Base-by-base conservation (phyloP, 2,113 vertebrate genomes). In the Myxocyprinus asiaticus region DNA sequence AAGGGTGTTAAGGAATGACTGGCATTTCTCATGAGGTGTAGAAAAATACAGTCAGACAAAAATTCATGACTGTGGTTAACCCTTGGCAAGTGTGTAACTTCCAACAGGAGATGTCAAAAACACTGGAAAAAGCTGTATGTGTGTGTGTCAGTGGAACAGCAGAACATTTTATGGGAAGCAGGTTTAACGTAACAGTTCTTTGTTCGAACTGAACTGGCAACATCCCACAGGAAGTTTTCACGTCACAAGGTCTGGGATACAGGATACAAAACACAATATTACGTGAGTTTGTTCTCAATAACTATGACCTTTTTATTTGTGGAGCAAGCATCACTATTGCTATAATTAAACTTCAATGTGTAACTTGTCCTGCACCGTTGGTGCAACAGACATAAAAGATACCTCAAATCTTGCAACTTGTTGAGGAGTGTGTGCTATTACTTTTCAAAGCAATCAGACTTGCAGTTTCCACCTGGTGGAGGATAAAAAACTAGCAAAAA, bases 191-290 rank as follows among this genome's bases (percentile, higher is more conserved):
- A 65, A 43, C 33, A 43, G 48, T 15, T 63, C 61, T 76, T 76
- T 76, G 74, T 76, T 76, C 61, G 44, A 14, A 65, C 8, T 44
- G 61, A 65, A 76, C 33, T 9, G 9, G 12, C 59, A 65, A 65
- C 74, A 66, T 76, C 74, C 74, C 74, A 43, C 62, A 66, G 74
- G 74, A 76, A 55, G 74, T 50, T 74, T n/a, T 14, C 17, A 50
- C 11, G 6, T 66, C 44, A 48, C 22, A 65, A 55, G 74, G 74
- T 76, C 74, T 76, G 33, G 62, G 74, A 76, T 44, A 65, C 22
- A 76, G 74, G 74, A 76, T 64, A 47, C 47, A 76, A 65, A 76
- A 65, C 48, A 62, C 56, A 64, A 76, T 76, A 76, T 76, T 55
- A 14, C 14, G 17, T 12, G 12, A 33, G 22, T 33, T 33, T 65